Conservation (phyloP, 2,888 invertebrate genomes). For the Lomographa bimaculata region DNA sequence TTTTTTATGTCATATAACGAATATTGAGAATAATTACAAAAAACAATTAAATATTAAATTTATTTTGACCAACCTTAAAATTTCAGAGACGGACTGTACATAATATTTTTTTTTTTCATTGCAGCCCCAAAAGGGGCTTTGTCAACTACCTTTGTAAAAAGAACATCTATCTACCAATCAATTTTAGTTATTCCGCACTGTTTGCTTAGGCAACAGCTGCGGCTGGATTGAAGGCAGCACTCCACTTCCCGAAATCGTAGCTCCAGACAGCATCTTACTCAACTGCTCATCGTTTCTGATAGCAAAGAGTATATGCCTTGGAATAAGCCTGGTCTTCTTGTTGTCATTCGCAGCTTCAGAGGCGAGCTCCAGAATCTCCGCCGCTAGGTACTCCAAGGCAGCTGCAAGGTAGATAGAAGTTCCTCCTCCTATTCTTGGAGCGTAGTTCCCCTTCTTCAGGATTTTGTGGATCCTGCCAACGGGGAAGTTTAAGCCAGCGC, state of each 20-base stretch:
- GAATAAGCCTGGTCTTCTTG: constrained; percentile 82
- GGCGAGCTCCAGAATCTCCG: constrained; percentile 87
- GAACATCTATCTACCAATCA: too few relatives aligned
- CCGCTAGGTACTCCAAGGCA: constrained; percentile 86
- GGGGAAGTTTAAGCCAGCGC: constrained; percentile 81
- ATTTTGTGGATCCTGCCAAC: constrained; percentile 83
- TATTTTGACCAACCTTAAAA: too few relatives aligned
- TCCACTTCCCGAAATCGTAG: constrained; percentile 57
- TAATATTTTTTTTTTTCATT: too few relatives aligned
- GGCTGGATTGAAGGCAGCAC: constrained; percentile 57
- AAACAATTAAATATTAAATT: too few relatives aligned
- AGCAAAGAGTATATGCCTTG: constrained; percentile 57
- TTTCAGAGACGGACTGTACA: too few relatives aligned
- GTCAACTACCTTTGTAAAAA: too few relatives aligned
- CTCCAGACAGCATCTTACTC: constrained; percentile 50
- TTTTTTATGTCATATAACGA: too few relatives aligned
- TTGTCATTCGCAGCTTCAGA: constrained; percentile 86
- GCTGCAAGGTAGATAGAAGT: constrained; percentile 82
- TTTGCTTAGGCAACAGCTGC: constrained; percentile 58
- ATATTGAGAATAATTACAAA: too few relatives aligned
- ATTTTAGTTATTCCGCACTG: too few relatives aligned
- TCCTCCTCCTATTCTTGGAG: constrained; percentile 79
- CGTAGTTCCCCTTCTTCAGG: constrained; percentile 84
- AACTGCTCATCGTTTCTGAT: constrained; percentile 64
- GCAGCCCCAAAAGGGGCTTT: constrained; percentile 31